Conservation (phyloP, 2,888 invertebrate genomes). For the Dione juno region DNA sequence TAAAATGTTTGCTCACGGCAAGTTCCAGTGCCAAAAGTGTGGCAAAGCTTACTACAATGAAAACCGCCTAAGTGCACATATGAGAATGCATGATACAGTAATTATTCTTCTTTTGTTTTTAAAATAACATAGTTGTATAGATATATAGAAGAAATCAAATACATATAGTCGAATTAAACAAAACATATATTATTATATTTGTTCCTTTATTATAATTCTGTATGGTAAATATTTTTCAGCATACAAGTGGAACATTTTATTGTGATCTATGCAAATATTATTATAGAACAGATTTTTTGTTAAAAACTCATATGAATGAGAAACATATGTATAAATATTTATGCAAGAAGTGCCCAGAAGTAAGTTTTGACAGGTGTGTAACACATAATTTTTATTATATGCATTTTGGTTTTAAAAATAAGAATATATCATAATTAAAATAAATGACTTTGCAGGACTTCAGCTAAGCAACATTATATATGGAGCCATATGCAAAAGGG, state of each 20-base stretch:
- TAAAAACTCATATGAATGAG: conserved; percentile 72
- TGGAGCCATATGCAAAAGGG: conserved; percentile 64
- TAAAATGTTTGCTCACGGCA: conserved; percentile 62
- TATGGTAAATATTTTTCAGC: conserved; percentile 56
- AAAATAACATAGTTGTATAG: no score
- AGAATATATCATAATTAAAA: neutral
- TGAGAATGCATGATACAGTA: conserved; percentile 75
- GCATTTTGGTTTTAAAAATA: neutral
- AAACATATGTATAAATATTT: conserved; percentile 77
- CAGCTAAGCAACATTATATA: conserved; percentile 73
- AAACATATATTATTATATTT: neutral
- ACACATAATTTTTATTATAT: neutral
- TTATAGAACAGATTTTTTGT: conserved; percentile 70
- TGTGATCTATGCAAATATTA: conserved; percentile 70
- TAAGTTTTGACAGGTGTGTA: conserved; percentile 71
- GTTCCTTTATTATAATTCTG: neutral
- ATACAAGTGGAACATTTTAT: conserved; percentile 62
- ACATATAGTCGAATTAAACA: no score
- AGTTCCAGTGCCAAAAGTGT: conserved; percentile 61
- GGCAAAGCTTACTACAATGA: conserved; percentile 61
- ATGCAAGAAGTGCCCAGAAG: conserved; percentile 75
- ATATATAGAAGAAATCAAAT: no score
- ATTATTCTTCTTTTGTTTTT: conserved; percentile 34
- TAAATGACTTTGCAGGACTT: conserved; percentile 52
- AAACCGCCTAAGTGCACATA: conserved; percentile 59